Evolutionary conservation across 2,113 vertebrate genomes (phyloP).

Genomic region (Callocephalon fimbriatum): DNA sequence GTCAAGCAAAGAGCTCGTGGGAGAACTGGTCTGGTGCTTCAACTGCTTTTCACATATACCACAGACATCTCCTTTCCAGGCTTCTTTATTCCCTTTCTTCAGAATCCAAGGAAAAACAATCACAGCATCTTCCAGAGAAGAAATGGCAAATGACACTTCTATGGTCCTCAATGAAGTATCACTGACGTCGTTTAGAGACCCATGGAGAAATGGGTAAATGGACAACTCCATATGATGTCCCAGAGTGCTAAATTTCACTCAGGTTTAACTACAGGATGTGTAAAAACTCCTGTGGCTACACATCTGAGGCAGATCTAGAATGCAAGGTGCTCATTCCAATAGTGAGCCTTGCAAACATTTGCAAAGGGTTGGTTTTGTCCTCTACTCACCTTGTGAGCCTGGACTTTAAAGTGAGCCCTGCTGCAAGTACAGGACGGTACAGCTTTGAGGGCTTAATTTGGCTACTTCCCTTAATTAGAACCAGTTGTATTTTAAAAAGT

Average conservation of each 20-base stretch:
- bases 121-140: background rate
- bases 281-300: constrained; percentile 35
- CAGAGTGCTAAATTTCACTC: background rate
- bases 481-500: background rate
- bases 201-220: background rate
- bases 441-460: background rate
- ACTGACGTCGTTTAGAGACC: background rate
- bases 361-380: background rate
- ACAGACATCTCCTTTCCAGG: background rate
- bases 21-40: background rate
- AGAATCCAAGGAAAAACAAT: background rate
- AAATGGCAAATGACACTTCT: background rate
- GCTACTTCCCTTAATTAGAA: background rate
- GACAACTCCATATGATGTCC: background rate
- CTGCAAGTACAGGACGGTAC: accelerated
- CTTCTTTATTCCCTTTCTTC: background rate
- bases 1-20: background rate
- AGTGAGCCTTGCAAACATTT: background rate
- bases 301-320: constrained; percentile 4
- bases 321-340: background rate
- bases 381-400: background rate
- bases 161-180: accelerated
- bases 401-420: background rate
- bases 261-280: background rate
- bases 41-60: background rate